Base-by-base conservation (phyloP, 2,888 invertebrate species). In the Eudasyphora cyanicolor region DNA sequence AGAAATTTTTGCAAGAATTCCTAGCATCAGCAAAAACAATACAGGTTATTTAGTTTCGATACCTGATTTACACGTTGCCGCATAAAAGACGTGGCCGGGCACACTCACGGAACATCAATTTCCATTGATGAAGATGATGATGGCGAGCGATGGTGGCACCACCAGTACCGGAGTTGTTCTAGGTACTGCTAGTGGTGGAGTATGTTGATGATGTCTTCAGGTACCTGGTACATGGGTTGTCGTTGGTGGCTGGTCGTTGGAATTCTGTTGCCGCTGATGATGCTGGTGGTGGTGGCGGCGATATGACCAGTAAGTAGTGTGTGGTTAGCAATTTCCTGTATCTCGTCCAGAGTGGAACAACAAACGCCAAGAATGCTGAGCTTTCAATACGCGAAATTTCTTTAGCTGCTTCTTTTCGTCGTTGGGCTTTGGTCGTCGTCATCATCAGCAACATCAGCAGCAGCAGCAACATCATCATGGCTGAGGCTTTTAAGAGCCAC, bases 251-350 rank as follows among this genome's bases (percentile, higher is more conserved):
- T 19, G 17, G 24, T 57, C 19, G 8, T 29, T 14, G 6, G 14
- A 12, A 5, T 14, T n/a, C 10, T 3, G 14, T 14, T 45, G 14
- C 14, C 2, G 7, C 14, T 8, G 10, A 45, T 45, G 60, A 27
- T 29, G 60, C 14, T 29, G 60, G 60, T 29, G 1, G 49, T 7
- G 12, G 21, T 10, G 12, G 24, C 17, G 12, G 29, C 12, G 12
- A 4, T 29, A 10, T 60, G 60, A n/a, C 45, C 45, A n/a, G 12
- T n/a, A 8, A 80, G 62, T 74, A 84, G 81, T 81, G 79, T 69
- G 79, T 76, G 80, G 51, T 70, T 54, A 64, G 70, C 77, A 71
- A 84, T 84, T 84, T 84, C 84, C 84, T 84, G 81, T 79, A 81
- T 49, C 29, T 60, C 12, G 38, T 35, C n/a, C 17, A 12, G n/a